A percentile compares a stretch with the other conserved stretches of the same genome.
Evolutionary conservation across 37 sponge, comb jelly and placozoan genomes (phyloP).

Genomic region (Hormiphora californensis): DNA sequence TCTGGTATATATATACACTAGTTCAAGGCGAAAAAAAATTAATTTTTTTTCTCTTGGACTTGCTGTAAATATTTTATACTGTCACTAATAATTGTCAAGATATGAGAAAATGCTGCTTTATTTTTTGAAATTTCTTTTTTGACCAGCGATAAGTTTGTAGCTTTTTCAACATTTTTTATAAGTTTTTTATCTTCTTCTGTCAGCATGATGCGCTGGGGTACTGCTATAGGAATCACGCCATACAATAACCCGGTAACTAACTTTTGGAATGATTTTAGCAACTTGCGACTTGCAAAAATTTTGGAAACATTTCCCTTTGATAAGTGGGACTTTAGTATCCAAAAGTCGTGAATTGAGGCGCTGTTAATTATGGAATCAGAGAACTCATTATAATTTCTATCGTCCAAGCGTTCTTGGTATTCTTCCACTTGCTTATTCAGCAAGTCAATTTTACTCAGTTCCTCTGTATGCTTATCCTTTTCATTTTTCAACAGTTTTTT

Average conservation of each 20-base stretch:
- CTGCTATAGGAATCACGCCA: neutral
- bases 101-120: neutral
- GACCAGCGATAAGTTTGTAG: neutral
- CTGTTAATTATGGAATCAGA: neutral
- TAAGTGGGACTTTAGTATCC: neutral
- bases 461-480: no score
- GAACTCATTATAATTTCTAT: no score
- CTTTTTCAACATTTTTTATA: neutral
- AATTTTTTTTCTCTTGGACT: no score
- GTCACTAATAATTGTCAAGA: neutral
- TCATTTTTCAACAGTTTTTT: no score
- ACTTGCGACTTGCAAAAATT: neutral
- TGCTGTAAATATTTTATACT: no score
- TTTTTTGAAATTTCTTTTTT: neutral
- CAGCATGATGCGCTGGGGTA: neutral
- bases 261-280: neutral
- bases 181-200: neutral
- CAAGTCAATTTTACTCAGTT: no score
- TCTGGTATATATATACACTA: no score
- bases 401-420: no score
- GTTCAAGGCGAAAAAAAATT: no score
- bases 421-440: no score
- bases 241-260: neutral
- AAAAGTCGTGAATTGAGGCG: neutral
- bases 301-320: neutral